Evolutionary conservation across 2,888 invertebrate genomes (phyloP), one percentile per base, ranked within the genome.

Genomic region (Eristalis intricaria): DNA sequence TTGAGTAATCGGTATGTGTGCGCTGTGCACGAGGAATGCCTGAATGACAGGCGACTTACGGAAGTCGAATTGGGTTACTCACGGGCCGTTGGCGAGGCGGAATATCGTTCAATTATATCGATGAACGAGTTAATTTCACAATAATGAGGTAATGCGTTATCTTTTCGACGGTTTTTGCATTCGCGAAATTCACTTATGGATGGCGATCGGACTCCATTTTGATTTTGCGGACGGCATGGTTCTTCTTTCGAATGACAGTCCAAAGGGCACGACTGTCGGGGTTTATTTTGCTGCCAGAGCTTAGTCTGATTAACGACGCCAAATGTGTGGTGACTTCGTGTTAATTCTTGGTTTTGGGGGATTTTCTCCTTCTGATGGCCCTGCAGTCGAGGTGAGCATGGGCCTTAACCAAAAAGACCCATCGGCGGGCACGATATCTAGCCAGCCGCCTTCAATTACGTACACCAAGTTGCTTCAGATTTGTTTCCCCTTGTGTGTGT

Each of bases 51-150:
- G 50, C 50, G 50, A 50, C 50, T 68, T 76, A 68, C 76, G 68
- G 68, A 76, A 68, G 50, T 66, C 38, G 22, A 65, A 65, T 56
- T 26, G 29, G 65, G 75, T 58, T 60, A 58, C 35, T 65, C 50
- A 65, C 50, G 19, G 50, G 50, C n/a, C 50, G n/a, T n/a, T n/a
- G n/a, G n/a, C n/a, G n/a, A n/a, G 32, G 43, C 15, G 50, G 50
- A 19, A 50, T 50, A 50, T 50, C 50, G 50, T 50, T 50, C 50
- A 50, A 50, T 50, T 50, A 43, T 43, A 50, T 19, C 19, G 19
- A 50, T 50, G 50, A 50, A 50, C 50, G 50, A 50, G 50, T 19
- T 50, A 50, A 50, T 50, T 50, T 50, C 50, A 19, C 50, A 50
- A 50, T 19, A 19, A 50, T 19, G 50, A 15, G 43, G n/a, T 19